Evolutionary conservation across 2,888 invertebrate genomes (phyloP), one percentile per base, ranked within the genome.

Genomic region (Stenoptilia bipunctidactyla): DNA sequence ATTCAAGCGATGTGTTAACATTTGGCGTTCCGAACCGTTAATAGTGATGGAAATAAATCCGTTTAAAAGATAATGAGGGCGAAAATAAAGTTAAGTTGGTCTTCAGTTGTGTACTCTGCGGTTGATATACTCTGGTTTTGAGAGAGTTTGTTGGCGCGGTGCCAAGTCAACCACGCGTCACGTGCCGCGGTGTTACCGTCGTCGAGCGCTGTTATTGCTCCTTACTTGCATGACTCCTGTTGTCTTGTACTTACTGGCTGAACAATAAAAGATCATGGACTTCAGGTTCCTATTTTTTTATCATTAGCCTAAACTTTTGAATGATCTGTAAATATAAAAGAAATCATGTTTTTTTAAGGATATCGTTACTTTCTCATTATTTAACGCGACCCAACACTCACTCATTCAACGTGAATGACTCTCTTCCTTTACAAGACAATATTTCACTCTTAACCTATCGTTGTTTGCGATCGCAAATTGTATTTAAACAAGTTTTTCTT

Each of bases 21-120:
- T 59, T 65, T 56, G 65, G 52, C 63, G 58, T 20, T 58, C 60
- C 53, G 58, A 63, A 67, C 58, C 52, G 57, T 62, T 57, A 65
- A 64, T 66, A 64, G 52, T 50, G 63, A 61, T 67, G 51, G 66
- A 77, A 80, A 83, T 83, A 79, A 79, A 80, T 77, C 75, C 71
- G 72, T 77, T 68, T 61, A 64, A 34, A 66, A 71, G 72, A 80
- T 83, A 83, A 83, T 79, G 79, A 79, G 76, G 66, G 66, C 74
- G 63, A 75, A 79, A 82, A 82, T 82, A 77, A 75, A 79, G 61
- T 66, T 69, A 66, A 70, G 62, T 73, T 65, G 67, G 58, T 75
- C 66, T 70, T 70, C 71, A 8, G 20, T 61, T 58, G 66, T 66
- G n/a, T n/a, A n/a, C n/a, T n/a, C 67, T 65, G 70, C 55, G 67